A percentile compares a stretch with the other conserved stretches of the same genome.
Conservation (phyloP, 2,113 vertebrate genomes). For the Ornithorhynchus anatinus region DNA sequence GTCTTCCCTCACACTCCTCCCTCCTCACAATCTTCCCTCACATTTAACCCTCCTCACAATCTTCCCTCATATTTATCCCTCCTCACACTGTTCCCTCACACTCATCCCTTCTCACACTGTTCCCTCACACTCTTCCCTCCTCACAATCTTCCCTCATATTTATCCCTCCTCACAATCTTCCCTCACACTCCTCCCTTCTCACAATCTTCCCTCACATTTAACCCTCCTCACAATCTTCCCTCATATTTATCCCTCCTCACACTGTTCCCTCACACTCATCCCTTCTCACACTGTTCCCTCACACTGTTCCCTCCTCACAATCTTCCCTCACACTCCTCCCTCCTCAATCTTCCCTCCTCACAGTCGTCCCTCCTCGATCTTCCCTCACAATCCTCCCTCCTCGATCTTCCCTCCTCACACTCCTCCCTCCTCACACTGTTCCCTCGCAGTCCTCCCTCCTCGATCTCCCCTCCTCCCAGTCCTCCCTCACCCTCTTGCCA, state of each 20-base stretch:
- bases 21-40: not conserved
- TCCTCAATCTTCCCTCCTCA: not conserved
- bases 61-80: not conserved
- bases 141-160: not conserved
- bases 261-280: not conserved
- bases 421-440: no score
- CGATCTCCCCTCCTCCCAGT: no score
- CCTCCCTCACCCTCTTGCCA: not conserved
- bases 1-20: not conserved
- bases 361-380: not conserved
- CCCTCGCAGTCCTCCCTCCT: no score
- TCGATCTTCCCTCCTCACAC: no score
- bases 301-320: not conserved
- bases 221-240: not conserved
- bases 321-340: not conserved
- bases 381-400: not conserved
- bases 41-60: not conserved
- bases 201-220: not conserved
- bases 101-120: not conserved
- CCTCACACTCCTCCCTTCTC: not conserved
- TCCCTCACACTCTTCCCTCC: not conserved
- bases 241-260: not conserved
- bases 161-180: not conserved
- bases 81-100: not conserved
- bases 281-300: not conserved